phyloP scores from a whole-genome alignment of 2,888 invertebrate genomes.

The Aromia moschata region DNA sequence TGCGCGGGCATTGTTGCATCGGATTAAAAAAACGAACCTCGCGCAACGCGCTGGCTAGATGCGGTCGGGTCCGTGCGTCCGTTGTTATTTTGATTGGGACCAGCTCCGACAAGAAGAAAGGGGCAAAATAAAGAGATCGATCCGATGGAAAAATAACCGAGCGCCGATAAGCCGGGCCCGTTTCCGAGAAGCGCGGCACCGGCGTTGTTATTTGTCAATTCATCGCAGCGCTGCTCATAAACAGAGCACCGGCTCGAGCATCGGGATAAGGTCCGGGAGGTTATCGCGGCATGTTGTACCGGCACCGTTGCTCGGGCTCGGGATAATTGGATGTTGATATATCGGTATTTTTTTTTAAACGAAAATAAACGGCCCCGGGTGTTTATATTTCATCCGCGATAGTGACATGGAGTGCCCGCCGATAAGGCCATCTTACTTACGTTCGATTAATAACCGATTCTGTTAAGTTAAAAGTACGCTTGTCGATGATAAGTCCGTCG shows the following conservation, averaged over 20 bases:
- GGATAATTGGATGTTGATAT: slow-evolving; percentile 31
- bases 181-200: slow-evolving; percentile 14
- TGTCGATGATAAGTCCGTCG: too few relatives aligned
- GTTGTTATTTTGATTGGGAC: slow-evolving; percentile 17
- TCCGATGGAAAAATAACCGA: slow-evolving; percentile 21
- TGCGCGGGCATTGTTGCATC: background rate
- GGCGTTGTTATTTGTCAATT: slow-evolving; percentile 26
- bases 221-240: slow-evolving; percentile 12
- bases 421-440: too few relatives aligned
- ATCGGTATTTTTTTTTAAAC: slow-evolving; percentile 20
- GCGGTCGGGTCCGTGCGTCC: background rate
- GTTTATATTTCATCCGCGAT: slow-evolving; percentile 26
- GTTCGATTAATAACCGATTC: too few relatives aligned
- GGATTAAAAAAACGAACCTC: background rate
- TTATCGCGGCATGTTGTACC: slow-evolving; percentile 21
- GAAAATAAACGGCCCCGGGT: slow-evolving; percentile 28
- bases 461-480: too few relatives aligned
- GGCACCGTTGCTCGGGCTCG: slow-evolving; percentile 17
- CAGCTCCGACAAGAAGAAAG: slow-evolving; percentile 3
- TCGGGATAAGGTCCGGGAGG: slow-evolving; percentile 15
- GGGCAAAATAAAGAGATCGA: slow-evolving; percentile 21
- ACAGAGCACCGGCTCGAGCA: slow-evolving; percentile 7
- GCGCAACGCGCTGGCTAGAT: slow-evolving; percentile 2
- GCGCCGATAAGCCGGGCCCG: slow-evolving; percentile 15
- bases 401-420: slow-evolving; percentile 1